Percentiles rank a stretch among this genome's conserved stretches.
Evolutionary conservation across 37 sponge, comb jelly and placozoan genomes (phyloP).

Genomic region (Tethya wilhelma): DNA sequence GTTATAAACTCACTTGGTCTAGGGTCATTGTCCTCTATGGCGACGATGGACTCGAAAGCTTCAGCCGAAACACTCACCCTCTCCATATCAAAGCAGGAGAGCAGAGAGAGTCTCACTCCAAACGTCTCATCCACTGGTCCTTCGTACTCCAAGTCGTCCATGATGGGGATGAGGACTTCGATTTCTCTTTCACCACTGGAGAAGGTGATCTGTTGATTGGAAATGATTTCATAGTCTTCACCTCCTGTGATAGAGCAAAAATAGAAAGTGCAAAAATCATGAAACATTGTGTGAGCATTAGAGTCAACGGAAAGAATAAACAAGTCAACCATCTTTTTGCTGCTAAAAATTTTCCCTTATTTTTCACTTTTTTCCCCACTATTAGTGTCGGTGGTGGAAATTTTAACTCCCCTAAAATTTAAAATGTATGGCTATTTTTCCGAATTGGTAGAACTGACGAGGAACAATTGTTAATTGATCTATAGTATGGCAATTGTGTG

Average conservation of each 20-base stretch:
- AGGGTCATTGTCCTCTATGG: slow-evolving; percentile 24
- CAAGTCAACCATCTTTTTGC: neutral
- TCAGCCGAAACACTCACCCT: neutral
- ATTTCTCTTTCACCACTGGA: too few relatives aligned
- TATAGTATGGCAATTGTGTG: too few relatives aligned
- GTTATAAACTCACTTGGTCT: slow-evolving; percentile 13
- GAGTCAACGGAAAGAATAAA: neutral
- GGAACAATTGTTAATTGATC: too few relatives aligned
- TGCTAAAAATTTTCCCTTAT: too few relatives aligned
- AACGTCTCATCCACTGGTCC: slow-evolving; percentile 6
- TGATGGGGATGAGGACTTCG: slow-evolving; percentile 3
- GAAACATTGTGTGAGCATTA: neutral
- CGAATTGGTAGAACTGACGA: too few relatives aligned
- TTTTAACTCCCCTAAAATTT: too few relatives aligned
- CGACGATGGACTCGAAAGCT: neutral
- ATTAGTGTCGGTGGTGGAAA: too few relatives aligned
- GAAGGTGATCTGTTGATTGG: neutral
- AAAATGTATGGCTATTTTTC: too few relatives aligned
- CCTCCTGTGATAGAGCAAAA: neutral
- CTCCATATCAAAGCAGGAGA: neutral
- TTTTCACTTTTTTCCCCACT: too few relatives aligned
- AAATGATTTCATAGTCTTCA: neutral
- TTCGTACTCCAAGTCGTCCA: slow-evolving; percentile 13
- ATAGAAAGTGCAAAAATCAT: neutral
- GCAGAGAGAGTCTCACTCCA: neutral